Percentiles rank a stretch among this genome's conserved stretches.
Conservation (phyloP, 2,797 vertebrate species). For the Acestrorhynchus altus region DNA sequence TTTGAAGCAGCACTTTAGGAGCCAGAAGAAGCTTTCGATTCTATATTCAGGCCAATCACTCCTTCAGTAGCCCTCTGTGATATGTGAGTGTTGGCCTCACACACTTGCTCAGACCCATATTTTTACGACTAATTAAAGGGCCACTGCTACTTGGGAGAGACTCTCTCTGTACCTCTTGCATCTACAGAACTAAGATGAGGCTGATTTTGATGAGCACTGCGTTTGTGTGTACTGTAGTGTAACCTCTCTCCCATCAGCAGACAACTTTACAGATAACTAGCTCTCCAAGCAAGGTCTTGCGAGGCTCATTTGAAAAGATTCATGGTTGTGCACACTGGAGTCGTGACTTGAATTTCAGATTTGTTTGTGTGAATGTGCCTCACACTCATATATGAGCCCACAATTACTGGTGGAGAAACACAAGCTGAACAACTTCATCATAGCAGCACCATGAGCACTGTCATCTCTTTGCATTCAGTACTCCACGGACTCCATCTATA, state of each 20-base stretch:
- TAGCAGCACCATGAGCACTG: not conserved
- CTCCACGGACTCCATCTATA: not conserved
- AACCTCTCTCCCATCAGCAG: not conserved
- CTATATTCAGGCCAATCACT: not conserved
- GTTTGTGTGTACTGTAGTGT: not conserved
- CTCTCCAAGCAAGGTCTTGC: not conserved
- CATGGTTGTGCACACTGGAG: not conserved
- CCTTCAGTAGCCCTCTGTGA: not conserved
- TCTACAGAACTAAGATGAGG: not conserved
- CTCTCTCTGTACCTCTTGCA: not conserved
- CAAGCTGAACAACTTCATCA: not conserved
- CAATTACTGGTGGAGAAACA: not conserved
- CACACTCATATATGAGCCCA: not conserved
- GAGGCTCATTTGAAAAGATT: not conserved
- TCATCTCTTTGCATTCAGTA: not conserved
- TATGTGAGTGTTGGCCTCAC: slow-evolving; percentile 1
- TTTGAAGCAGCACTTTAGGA: slow-evolving; percentile 2
- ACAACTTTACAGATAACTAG: slow-evolving; percentile 15
- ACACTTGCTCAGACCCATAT: not conserved
- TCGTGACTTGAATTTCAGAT: not conserved
- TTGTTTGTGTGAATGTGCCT: not conserved
- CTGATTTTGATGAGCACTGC: not conserved
- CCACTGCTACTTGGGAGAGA: not conserved
- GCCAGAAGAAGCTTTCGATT: not conserved
- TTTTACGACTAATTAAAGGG: slow-evolving; percentile 14